phyloP scores from a whole-genome alignment of 2,797 vertebrate genomes.

The Pseudotriccus pelzelni region DNA sequence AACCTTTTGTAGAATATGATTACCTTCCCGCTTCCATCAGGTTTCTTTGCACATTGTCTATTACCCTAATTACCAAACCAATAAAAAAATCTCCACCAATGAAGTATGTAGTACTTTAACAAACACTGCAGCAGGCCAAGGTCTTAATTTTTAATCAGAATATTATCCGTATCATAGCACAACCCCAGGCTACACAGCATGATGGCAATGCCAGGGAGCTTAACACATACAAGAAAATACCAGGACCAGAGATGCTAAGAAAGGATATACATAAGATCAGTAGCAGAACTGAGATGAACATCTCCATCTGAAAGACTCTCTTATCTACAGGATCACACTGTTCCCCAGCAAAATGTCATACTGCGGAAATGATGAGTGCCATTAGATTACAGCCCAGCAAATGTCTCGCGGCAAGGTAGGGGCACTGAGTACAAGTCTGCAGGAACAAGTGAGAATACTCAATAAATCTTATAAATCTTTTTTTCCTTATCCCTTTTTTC shows the following conservation, averaged over 20 bases:
- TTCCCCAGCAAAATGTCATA: neutral
- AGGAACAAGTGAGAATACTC: neutral
- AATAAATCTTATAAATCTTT: neutral
- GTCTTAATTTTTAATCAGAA: neutral
- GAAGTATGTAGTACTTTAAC: neutral
- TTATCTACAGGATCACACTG: neutral
- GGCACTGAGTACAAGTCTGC: neutral
- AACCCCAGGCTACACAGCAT: neutral
- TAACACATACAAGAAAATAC: neutral
- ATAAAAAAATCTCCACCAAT: neutral
- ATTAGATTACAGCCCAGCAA: neutral
- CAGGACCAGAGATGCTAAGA: neutral
- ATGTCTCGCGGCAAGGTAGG: neutral
- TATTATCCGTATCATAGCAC: neutral
- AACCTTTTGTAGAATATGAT: neutral
- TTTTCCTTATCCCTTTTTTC: neutral
- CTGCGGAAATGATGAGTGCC: neutral
- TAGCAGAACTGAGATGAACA: neutral
- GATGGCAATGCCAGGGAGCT: neutral
- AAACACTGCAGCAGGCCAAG: neutral
- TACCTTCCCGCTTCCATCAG: neutral
- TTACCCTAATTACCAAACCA: neutral
- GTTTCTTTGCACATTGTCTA: neutral
- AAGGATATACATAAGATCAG: rapidly evolving
- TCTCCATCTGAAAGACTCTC: neutral